Conservation (phyloP, 2,113 vertebrate genomes). For the Rana temporaria region DNA sequence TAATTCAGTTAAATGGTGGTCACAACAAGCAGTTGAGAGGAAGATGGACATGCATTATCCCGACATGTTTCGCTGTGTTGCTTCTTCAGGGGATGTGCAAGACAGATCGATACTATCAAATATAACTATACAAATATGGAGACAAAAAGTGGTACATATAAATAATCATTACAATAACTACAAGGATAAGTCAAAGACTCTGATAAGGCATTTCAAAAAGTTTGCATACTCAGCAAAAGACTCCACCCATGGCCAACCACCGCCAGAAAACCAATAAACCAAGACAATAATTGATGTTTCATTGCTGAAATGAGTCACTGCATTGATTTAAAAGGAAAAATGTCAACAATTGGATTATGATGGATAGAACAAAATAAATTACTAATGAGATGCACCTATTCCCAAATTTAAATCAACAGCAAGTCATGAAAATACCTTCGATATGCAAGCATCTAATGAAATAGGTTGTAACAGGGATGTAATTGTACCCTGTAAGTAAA, state of each 20-base stretch:
- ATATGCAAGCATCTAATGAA: not conserved
- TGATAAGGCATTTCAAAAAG: no score
- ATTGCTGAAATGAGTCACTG: constrained; percentile 28
- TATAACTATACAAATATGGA: no score
- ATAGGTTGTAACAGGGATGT: not conserved
- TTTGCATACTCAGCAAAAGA: no score
- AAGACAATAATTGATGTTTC: not conserved
- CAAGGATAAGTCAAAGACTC: no score
- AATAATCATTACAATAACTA: no score
- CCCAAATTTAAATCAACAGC: not conserved
- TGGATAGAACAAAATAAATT: constrained; percentile 2
- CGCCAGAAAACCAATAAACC: no score
- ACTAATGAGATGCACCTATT: constrained; percentile 30
- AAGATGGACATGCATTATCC: no score
- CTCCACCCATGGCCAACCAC: no score
- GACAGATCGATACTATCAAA: no score
- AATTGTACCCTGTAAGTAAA: not conserved
- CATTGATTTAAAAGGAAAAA: not conserved
- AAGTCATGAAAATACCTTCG: not conserved
- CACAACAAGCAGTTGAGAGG: no score
- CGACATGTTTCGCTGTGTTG: not conserved
- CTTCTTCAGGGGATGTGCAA: not conserved
- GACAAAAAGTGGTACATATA: no score
- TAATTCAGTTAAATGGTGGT: no score
- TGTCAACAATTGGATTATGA: not conserved